Evolutionary conservation across 2,113 vertebrate species (phyloP).

Genomic region (Eubucco bourcierii): DNA sequence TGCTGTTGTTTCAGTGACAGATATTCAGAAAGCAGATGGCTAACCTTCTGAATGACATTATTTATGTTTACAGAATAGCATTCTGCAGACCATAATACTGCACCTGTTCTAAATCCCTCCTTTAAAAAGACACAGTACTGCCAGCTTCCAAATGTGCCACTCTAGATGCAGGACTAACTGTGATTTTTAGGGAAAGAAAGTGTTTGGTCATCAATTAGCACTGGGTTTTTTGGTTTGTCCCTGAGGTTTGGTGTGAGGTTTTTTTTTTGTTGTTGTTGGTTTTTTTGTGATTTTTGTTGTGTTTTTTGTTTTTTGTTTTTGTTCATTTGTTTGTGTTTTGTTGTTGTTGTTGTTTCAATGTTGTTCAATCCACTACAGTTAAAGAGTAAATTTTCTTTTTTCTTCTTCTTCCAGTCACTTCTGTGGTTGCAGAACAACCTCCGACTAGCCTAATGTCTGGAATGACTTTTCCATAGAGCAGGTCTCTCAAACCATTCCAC

Average conservation of each 20-base stretch:
- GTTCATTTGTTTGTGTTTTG: too few relatives aligned
- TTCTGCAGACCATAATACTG: slow-evolving; percentile 36
- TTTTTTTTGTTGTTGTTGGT: too few relatives aligned
- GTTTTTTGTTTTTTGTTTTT: too few relatives aligned
- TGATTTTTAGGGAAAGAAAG: not conserved
- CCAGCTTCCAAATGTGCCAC: not conserved
- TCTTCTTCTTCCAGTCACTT: not conserved
- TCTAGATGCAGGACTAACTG: not conserved
- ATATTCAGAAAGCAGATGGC: slow-evolving; percentile 69
- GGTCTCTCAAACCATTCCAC: not conserved
- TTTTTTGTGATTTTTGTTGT: too few relatives aligned
- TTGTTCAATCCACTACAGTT: not conserved
- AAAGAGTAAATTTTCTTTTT: not conserved
- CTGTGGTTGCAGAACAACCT: not conserved
- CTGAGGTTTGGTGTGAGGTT: too few relatives aligned
- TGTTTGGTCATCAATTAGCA: not conserved
- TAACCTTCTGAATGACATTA: slow-evolving; percentile 60
- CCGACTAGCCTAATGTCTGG: not conserved
- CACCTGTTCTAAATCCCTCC: slow-evolving; percentile 38
- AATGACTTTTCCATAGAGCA: not conserved
- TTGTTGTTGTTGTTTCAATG: not conserved
- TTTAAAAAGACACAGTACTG: not conserved
- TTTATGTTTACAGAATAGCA: slow-evolving; percentile 56
- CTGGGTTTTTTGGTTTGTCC: too few relatives aligned
- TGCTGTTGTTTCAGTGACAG: not conserved